phyloP scores from a whole-genome alignment of 2,797 vertebrate species.

The Diceros bicornis region DNA sequence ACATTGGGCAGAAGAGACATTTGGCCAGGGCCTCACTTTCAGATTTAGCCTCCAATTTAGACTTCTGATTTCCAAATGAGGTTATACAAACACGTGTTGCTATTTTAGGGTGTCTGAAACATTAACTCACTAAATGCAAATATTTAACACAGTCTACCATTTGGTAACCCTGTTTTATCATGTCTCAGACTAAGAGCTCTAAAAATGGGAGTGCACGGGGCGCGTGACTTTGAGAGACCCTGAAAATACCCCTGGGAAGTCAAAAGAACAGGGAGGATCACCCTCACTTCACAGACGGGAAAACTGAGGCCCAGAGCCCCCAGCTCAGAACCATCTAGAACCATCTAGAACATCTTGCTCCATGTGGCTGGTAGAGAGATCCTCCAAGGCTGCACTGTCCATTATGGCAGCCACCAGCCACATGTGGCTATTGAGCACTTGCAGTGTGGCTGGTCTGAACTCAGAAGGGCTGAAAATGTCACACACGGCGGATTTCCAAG shows the following conservation, averaged over 20 bases:
- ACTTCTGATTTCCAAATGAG: not conserved
- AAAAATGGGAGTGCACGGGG: not conserved
- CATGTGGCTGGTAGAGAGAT: not conserved
- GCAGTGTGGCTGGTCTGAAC: not conserved
- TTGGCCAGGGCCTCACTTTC: not conserved
- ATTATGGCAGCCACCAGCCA: accelerated
- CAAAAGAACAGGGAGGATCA: not conserved
- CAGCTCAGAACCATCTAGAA: not conserved
- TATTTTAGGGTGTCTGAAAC: not conserved
- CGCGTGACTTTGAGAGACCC: not conserved
- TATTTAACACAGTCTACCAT: not conserved
- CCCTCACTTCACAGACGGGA: not conserved
- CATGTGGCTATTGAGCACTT: accelerated
- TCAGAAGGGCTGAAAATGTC: not conserved
- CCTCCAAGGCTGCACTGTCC: not conserved
- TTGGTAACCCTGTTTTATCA: not conserved
- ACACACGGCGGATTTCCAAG: not conserved
- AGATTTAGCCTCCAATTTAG: not conserved
- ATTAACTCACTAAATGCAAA: not conserved
- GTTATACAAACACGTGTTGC: not conserved
- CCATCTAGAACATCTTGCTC: not conserved
- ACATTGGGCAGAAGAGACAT: not conserved
- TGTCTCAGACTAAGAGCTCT: not conserved
- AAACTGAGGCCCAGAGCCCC: conserved; percentile 13
- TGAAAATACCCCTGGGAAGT: not conserved